Evolutionary conservation across 2,888 invertebrate species (phyloP).

Genomic region (Cylindroiulus punctatus): DNA sequence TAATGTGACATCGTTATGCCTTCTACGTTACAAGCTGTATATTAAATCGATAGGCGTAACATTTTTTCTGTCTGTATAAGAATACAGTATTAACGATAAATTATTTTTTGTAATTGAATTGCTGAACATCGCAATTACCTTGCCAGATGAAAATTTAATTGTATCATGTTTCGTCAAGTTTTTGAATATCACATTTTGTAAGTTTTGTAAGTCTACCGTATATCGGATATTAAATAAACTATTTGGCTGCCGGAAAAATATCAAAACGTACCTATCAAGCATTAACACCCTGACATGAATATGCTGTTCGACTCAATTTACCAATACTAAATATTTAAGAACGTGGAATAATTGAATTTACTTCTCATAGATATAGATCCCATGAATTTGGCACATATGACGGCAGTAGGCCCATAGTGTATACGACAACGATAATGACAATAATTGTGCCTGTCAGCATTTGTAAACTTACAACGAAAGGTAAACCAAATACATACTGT

Average conservation of each 20-base stretch:
- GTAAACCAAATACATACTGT: neutral
- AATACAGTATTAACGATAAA: neutral
- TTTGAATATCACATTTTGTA: too few relatives aligned
- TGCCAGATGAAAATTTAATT: neutral
- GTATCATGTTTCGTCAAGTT: too few relatives aligned
- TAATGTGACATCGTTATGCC: neutral
- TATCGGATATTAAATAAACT: too few relatives aligned
- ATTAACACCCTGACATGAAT: neutral
- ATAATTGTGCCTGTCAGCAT: neutral
- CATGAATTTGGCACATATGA: neutral
- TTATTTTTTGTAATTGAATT: neutral
- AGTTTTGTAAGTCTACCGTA: too few relatives aligned
- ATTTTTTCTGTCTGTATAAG: neutral
- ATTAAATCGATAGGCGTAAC: neutral
- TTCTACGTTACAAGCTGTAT: neutral
- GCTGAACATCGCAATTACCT: neutral
- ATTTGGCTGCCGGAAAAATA: too few relatives aligned
- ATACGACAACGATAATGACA: neutral
- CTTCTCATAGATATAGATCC: neutral
- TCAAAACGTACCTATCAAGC: too few relatives aligned
- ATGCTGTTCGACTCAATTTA: neutral
- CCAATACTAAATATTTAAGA: neutral
- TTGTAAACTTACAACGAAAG: neutral
- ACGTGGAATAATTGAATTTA: neutral
- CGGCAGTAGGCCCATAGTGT: neutral